Base-by-base conservation (phyloP, 1,140 invertebrate species). In the Atta texana region DNA sequence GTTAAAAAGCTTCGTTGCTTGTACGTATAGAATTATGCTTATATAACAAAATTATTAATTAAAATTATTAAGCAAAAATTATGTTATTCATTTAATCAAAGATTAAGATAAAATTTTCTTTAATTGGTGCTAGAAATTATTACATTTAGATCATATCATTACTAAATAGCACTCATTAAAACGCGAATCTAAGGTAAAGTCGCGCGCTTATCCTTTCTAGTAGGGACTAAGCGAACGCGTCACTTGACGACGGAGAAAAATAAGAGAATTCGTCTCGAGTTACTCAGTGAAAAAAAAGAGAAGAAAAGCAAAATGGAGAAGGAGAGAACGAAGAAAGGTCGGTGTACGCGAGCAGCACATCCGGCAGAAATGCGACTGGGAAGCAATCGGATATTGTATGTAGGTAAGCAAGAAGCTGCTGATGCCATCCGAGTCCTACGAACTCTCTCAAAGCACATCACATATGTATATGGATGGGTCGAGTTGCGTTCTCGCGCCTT, bases 331-430 rank as follows among this genome's bases (percentile, higher is more conserved):
- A 81, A 61, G 74, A 90, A 76, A 89, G 91, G 90, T 92, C 91
- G 87, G 87, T 64, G 90, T 64, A 91, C 90, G 75, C 81, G 59
- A 84, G 75, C 66, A 75, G 90, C 90, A 78, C 31, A 87, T 89
- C 87, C 87, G 89, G 85, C 90, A 91, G 85, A 91, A 91, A 90
- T 63, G 74, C 10, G 74, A 87, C 90, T 91, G 90, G 80, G 87
- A 91, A 90, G 90, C 90, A 89, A 91, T 91, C 53, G 90, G 90
- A 91, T 91, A 91, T 91, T 74, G 69, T 16, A 69, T 88, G 90
- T 89, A 85, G 77, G 89, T 85, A 89, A 91, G 89, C 87, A 87
- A 91, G 87, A 86, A 88, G 72, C 74, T 75, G 87, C 89, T 88
- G 90, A 90, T 88, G 87, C 63, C 44, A 57, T 28, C 24, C 84